A percentile compares a stretch with the other conserved stretches of the same genome.
These are phyloP conservation scores for Drosophila willistoni DNA, from an alignment of 1,140 invertebrate genomes.

Conservation along the genomic window DNA sequence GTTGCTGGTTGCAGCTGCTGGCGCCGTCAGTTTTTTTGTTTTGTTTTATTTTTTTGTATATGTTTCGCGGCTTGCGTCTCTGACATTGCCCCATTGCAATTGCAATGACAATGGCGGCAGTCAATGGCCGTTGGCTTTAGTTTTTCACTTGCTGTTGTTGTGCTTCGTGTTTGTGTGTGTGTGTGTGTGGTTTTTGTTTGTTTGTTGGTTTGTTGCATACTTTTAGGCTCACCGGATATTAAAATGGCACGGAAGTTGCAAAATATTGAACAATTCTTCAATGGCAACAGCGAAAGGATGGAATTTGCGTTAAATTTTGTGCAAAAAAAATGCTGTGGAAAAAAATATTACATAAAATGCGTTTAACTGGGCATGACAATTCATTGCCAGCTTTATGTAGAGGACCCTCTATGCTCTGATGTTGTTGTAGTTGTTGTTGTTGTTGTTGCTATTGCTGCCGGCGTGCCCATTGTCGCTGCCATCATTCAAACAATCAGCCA, in stretches of 20 bases:
- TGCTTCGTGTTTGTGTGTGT: background rate
- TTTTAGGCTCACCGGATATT: conserved; percentile 61
- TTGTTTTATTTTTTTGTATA: conserved; percentile 2
- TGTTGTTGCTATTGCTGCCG: background rate
- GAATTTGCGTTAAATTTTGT: background rate
- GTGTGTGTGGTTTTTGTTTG: background rate
- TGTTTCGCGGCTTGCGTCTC: conserved; percentile 56
- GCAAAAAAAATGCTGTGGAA: background rate
- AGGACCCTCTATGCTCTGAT: background rate
- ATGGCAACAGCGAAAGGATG: background rate
- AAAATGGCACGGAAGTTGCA: conserved; percentile 54
- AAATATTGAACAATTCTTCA: conserved; percentile 68
- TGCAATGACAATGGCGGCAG: conserved; percentile 68
- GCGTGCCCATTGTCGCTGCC: conserved; percentile 53
- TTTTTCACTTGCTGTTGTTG: conserved; percentile 17
- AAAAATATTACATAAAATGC: conserved; percentile 9
- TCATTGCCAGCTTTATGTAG: conserved; percentile 68
- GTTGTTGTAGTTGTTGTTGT: background rate
- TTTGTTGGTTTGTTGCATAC: conserved; percentile 34
- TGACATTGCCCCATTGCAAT: conserved; percentile 68
- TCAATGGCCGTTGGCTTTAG: conserved; percentile 55
- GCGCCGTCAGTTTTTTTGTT: conserved; percentile 44
- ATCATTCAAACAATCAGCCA: conserved; percentile 81
- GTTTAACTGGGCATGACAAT: conserved; percentile 72
- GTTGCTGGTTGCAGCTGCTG: conserved; percentile 42